phyloP scores from a whole-genome alignment of 37 sponge, comb jelly and placozoan species.

The Theonella swinhoei region DNA sequence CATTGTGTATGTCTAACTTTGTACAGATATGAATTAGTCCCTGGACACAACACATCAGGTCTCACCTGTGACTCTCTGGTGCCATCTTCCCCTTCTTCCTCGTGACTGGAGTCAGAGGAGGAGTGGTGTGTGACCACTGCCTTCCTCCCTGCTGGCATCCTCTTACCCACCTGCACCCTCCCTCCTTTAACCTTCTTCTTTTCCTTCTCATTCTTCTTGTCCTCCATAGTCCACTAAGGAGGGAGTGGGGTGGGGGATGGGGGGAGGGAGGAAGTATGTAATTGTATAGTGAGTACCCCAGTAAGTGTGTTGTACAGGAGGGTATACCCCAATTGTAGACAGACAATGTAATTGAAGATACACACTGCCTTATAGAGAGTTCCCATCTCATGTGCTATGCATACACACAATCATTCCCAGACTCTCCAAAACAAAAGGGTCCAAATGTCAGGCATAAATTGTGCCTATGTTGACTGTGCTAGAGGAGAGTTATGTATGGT shows the following conservation, averaged over 20 bases:
- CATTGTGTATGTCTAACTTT: no score
- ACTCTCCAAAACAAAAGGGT: no score
- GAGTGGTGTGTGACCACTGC: neutral
- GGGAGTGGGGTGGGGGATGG: neutral
- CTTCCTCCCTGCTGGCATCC: slow-evolving; percentile 19
- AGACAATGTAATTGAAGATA: slow-evolving; percentile 29
- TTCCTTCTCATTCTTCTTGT: neutral
- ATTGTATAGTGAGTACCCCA: no score
- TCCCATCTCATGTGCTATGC: no score
- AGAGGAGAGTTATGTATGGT: no score
- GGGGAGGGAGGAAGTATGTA: neutral
- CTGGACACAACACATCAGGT: no score
- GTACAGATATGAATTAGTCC: no score
- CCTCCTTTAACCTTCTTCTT: slow-evolving; percentile 13
- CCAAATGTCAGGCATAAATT: no score
- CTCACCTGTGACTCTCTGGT: neutral
- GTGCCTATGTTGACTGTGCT: no score
- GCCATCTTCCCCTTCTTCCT: slow-evolving; percentile 44
- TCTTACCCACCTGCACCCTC: neutral
- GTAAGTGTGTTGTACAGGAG: no score
- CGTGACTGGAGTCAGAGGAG: slow-evolving; percentile 51
- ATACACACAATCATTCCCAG: no score
- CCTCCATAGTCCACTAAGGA: slow-evolving; percentile 26
- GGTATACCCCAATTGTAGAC: neutral
- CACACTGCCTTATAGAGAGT: no score